Base-by-base conservation (phyloP, 2,888 invertebrate species). In the Hirtodrosophila alboralis region DNA sequence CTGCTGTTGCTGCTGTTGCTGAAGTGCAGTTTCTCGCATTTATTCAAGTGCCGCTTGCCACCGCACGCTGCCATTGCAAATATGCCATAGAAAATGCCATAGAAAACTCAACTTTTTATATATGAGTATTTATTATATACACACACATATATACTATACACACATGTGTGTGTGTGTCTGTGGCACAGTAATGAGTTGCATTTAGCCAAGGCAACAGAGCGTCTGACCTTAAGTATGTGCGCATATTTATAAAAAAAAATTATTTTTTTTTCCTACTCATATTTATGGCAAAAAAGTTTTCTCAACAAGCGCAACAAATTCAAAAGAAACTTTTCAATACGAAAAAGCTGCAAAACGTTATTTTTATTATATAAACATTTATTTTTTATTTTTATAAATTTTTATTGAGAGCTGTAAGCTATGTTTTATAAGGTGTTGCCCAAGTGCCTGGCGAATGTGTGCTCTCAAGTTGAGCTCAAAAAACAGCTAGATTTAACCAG, bases 141-240 rank as follows among this genome's bases (percentile, higher is more conserved):
- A 30, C 44, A 23, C 28, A 44, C 18, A 13, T 58, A 40, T 58
- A n/a, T 18, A 5, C 4, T 5, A 18, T 8, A 30, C 44, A 23
- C 28, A 44, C 18, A 13, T 58, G 43, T 58, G 57, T 47, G 48
- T 56, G 45, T 56, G 36, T 52, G 40, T 59, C 41, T 70, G 63
- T 74, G 64, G 56, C 75, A 57, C 62, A 58, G 67, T 81, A 79
- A 79, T 85, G 79, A 79, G 85, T 62, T 59, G 71, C 83, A 79
- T 85, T 79, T 79, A 79, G 78, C 74, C 65, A 62, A 75, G 63
- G 67, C 59, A 69, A 51, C 65, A 73, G 72, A 61, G 33, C 60
- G 69, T 28, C 54, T 56, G 59, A 54, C 57, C 63, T 53, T 38
- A 54, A 66, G 65, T 44, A 36, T 47, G 51, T 59, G 37, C 23